These are phyloP conservation scores for Enteromius anoplus DNA, from an alignment of 2,797 vertebrate genomes.

Conservation along the genomic window DNA sequence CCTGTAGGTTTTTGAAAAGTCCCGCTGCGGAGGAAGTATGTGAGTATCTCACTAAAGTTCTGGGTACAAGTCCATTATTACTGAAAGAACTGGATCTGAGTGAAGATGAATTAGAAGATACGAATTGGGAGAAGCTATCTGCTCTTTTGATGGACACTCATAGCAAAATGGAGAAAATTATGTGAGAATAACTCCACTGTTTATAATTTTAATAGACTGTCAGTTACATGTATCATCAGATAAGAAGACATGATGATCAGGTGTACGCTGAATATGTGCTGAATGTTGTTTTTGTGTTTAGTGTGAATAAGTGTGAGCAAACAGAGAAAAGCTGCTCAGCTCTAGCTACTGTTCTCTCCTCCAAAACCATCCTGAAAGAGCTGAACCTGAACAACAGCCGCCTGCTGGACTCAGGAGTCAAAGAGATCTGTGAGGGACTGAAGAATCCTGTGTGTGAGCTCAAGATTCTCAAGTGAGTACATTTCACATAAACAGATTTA, in stretches of 20 bases:
- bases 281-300: not conserved
- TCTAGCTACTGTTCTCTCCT: slow-evolving; percentile 8
- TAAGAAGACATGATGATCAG: not conserved
- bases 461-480: not conserved
- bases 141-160: not conserved
- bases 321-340: not conserved
- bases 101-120: not conserved
- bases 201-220: not conserved
- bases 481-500: not conserved
- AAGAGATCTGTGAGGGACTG: not conserved
- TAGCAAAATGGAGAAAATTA: not conserved
- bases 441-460: not conserved
- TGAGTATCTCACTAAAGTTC: not conserved
- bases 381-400: not conserved
- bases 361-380: not conserved
- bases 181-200: not conserved
- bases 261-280: not conserved
- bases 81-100: not conserved
- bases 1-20: not conserved
- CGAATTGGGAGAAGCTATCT: not conserved
- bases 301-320: not conserved
- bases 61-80: not conserved
- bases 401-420: not conserved
- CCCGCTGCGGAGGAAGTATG: not conserved
- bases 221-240: no score